These are phyloP conservation scores for Hofmannophila pseudospretella DNA, from an alignment of 2,888 invertebrate species.

Conservation along the genomic window DNA sequence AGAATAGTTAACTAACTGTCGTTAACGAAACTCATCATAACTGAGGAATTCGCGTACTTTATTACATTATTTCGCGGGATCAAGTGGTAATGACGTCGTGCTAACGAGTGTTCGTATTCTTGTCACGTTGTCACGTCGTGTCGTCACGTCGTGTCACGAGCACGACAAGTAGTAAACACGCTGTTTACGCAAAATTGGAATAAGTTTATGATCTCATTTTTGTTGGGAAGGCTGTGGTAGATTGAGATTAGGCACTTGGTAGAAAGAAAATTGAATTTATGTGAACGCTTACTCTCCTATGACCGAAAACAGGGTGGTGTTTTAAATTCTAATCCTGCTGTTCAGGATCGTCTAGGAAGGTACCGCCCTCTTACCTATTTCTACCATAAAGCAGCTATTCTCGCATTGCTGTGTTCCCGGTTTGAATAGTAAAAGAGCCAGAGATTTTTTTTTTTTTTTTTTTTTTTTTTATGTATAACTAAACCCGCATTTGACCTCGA, in stretches of 20 bases:
- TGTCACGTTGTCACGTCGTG: conserved; percentile 10
- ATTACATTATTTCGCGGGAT: conserved; percentile 11
- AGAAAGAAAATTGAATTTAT: not conserved
- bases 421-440: too few relatives aligned
- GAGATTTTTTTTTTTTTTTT: too few relatives aligned
- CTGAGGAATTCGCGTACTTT: conserved; percentile 4
- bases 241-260: not conserved
- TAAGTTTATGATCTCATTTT: conserved; percentile 9
- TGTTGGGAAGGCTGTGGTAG: not conserved
- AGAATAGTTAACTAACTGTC: conserved; percentile 9
- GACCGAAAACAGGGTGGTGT: not conserved
- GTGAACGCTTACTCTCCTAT: not conserved
- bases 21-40: conserved; percentile 9
- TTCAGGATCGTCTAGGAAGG: too few relatives aligned
- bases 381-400: too few relatives aligned
- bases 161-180: conserved; percentile 14
- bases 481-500: too few relatives aligned
- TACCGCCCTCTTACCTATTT: too few relatives aligned
- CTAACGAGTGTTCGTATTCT: conserved; percentile 12
- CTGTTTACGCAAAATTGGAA: conserved; percentile 16
- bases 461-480: too few relatives aligned
- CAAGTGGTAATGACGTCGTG: conserved; percentile 13
- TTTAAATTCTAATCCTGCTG: too few relatives aligned
- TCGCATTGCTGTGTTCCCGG: too few relatives aligned
- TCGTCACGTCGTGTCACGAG: conserved; percentile 13